These are phyloP conservation scores for Cyaniris semiargus DNA, from an alignment of 2,888 invertebrate species.

Conservation along the genomic window DNA sequence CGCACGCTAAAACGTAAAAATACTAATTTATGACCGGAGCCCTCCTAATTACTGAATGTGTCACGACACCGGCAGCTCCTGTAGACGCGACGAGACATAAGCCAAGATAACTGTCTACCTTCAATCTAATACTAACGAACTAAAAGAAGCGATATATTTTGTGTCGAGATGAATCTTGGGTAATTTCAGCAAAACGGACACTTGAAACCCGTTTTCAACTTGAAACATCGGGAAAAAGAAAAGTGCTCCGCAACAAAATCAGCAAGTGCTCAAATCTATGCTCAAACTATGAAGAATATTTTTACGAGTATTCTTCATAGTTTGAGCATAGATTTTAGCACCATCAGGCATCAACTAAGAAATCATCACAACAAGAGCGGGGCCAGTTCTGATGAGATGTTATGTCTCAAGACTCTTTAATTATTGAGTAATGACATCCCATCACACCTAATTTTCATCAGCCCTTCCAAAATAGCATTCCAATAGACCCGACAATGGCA, in stretches of 20 bases:
- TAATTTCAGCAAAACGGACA: not conserved
- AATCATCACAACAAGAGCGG: too few species aligned
- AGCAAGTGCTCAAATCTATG: too few species aligned
- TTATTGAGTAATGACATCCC: not conserved
- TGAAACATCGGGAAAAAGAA: not conserved
- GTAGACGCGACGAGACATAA: not conserved
- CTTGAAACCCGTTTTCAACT: not conserved
- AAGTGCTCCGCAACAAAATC: too few species aligned
- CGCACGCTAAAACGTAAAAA: constrained; percentile 15
- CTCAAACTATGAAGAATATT: too few species aligned
- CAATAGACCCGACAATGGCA: not conserved
- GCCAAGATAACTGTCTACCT: not conserved
- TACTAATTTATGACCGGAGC: not conserved
- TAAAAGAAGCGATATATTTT: not conserved
- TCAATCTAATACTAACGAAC: not conserved
- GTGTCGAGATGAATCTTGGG: too few species aligned
- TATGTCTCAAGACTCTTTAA: too few species aligned
- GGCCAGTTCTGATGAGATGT: not conserved
- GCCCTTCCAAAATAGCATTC: not conserved
- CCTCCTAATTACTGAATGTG: not conserved
- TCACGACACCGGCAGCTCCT: not conserved
- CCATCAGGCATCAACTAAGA: too few species aligned
- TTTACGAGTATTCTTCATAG: too few species aligned
- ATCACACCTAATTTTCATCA: not conserved
- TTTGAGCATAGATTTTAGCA: too few species aligned